A percentile compares a stretch with the other conserved stretches of the same genome.
Conservation (phyloP, 35 echinoderm and acorn worm genomes). For the Apostichopus californicus region DNA sequence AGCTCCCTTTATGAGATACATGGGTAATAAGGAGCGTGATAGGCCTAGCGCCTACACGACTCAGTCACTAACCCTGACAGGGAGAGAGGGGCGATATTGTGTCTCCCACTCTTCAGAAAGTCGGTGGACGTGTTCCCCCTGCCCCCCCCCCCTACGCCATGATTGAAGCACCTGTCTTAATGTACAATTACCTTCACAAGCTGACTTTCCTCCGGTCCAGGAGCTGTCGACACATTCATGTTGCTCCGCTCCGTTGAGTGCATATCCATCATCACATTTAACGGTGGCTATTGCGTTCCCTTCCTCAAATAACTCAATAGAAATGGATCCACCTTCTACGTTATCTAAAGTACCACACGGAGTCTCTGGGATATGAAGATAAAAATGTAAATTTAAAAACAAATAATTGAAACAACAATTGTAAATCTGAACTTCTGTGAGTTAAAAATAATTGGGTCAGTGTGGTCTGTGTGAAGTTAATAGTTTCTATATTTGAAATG, state of each 20-base stretch:
- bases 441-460: too few relatives aligned
- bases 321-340: not conserved
- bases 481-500: not conserved
- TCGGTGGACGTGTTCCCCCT: too few relatives aligned
- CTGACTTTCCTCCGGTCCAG: not conserved
- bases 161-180: too few relatives aligned
- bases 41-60: too few relatives aligned
- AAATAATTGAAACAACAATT: too few relatives aligned
- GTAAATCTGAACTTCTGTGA: too few relatives aligned
- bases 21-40: too few relatives aligned
- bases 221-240: slow-evolving; percentile 15
- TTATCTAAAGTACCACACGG: not conserved
- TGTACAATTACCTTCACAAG: slow-evolving; percentile 17
- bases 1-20: too few relatives aligned
- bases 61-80: too few relatives aligned
- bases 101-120: too few relatives aligned
- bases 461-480: not conserved
- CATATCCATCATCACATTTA: slow-evolving; percentile 8
- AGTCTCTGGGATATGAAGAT: not conserved
- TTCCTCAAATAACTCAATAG: not conserved
- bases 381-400: not conserved
- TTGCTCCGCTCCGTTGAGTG: not conserved
- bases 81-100: too few relatives aligned
- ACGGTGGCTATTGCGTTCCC: not conserved
- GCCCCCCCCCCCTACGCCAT: too few relatives aligned